Evolutionary conservation across 64 coral and sea anemone genomes (phyloP), one percentile per base, ranked within the genome.

Genomic region (Astreopora myriophthalma): DNA sequence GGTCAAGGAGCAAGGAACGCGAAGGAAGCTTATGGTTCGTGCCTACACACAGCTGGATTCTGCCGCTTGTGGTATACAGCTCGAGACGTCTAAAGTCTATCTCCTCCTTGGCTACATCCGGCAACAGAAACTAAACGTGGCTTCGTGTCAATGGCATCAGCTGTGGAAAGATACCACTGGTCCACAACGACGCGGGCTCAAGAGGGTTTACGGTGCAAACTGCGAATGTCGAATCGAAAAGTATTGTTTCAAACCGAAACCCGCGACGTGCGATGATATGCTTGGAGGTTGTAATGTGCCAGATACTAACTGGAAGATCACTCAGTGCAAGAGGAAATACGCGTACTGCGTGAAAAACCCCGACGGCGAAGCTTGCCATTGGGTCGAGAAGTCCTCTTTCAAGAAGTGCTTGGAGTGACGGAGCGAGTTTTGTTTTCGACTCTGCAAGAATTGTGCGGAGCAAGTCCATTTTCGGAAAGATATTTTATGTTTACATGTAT

Each of bases 151-250:
- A 25, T 78, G 75, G 75, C 0, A 78, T 25, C 12, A 46, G 75
- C 26, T 51, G 16, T 78, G 75, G 75, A 52, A 26, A 27, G 12
- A 51, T 3, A 52, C 22, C 75, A 78, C 75, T 78, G 42, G 40
- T 78, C 42, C 42, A 78, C 75, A 78, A 32, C 75, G 42, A n/a
- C 75, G 40, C 44, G 75, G 75, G 42, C 40, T 78, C 23, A 78
- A 78, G 75, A 51, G 1, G 44, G 3, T 51, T 28, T 78, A 78
- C 31, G 40, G 75, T 1, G 23, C 16, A 30, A 51, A 78, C 75
- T 78, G 75, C 42, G 25, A 8, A 28, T 78, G 75, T 29, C 40
- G 25, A 12, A 78, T 78, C 17, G 42, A n/a, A n/a, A n/a, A n/a
- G n/a, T n/a, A 52, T 44, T 78, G 75, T 11, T 51, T 78, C 3